Evolutionary conservation across 2,888 invertebrate genomes (phyloP).

Genomic region (Pristionchus entomophagus): DNA sequence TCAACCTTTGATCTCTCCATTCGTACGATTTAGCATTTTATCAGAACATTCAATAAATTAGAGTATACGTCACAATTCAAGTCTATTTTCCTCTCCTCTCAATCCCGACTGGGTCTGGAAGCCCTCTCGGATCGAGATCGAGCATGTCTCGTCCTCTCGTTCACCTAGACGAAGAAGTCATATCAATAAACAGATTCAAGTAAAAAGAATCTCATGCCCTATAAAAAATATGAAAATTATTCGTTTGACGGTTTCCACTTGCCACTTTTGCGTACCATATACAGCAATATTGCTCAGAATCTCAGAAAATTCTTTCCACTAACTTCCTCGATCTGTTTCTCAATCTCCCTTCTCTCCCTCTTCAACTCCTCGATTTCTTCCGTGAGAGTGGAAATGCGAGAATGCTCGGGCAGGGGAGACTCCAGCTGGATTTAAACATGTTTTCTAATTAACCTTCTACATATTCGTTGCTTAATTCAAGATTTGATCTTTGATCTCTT

Average conservation of each 20-base stretch:
- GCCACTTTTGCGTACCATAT: no score
- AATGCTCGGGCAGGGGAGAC: background rate
- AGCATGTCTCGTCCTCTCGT: background rate
- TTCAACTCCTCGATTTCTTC: constrained; percentile 39
- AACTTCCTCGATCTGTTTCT: constrained; percentile 32
- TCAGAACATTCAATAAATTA: no score
- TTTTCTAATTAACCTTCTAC: background rate
- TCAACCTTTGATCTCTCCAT: no score
- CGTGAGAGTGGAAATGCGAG: background rate
- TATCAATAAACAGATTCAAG: no score
- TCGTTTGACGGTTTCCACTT: background rate
- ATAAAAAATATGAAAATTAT: no score
- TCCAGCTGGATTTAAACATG: background rate
- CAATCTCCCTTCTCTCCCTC: constrained; percentile 22
- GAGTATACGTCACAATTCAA: no score
- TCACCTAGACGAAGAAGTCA: background rate
- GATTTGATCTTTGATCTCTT: background rate
- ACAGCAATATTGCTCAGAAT: no score
- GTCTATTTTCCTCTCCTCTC: background rate
- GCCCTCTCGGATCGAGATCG: background rate
- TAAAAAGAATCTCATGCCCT: no score
- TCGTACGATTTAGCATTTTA: no score
- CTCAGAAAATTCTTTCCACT: background rate
- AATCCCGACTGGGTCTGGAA: background rate
- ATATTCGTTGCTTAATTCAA: background rate